phyloP scores from a whole-genome alignment of 2,113 vertebrate species.

The Menura novaehollandiae region DNA sequence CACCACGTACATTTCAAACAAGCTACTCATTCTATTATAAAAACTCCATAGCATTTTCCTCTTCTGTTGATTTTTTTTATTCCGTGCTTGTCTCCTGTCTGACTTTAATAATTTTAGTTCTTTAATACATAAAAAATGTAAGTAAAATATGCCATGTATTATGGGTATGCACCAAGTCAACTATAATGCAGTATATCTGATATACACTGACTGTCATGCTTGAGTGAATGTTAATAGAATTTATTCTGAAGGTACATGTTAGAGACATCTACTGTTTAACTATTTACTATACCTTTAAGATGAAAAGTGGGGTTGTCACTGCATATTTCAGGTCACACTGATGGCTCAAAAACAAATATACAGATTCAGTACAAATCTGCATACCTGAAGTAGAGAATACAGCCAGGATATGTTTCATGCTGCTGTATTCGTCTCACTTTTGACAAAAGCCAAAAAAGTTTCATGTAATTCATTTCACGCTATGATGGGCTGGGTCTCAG shows the following conservation, averaged over 20 bases:
- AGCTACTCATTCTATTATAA: conserved; percentile 73
- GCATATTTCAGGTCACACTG: conserved; percentile 66
- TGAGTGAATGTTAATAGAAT: conserved; percentile 82
- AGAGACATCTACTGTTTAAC: conserved; percentile 79
- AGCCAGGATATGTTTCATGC: conserved; percentile 42
- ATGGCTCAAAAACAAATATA: conserved; percentile 69
- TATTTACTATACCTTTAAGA: conserved; percentile 77
- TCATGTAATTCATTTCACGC: conserved; percentile 76
- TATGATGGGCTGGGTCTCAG: conserved; percentile 72
- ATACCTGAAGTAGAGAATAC: conserved; percentile 62
- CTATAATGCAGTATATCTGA: conserved; percentile 82
- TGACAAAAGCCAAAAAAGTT: conserved; percentile 76
- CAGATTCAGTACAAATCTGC: conserved; percentile 61
- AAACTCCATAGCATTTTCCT: conserved; percentile 64
- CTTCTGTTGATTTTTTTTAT: conserved; percentile 62
- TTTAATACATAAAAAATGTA: conserved; percentile 79
- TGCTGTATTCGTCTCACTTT: conserved; percentile 68
- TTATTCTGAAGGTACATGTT: conserved; percentile 80
- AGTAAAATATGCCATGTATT: conserved; percentile 81
- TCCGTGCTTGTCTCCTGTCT: conserved; percentile 71
- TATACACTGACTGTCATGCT: conserved; percentile 81
- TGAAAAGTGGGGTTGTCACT: conserved; percentile 72
- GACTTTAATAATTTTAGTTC: conserved; percentile 79
- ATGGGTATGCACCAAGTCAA: conserved; percentile 77
- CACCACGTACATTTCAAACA: conserved; percentile 74